Percentiles rank a stretch among this genome's conserved stretches.
phyloP scores from a whole-genome alignment of 2,113 vertebrate genomes.

The Eolophus roseicapilla region DNA sequence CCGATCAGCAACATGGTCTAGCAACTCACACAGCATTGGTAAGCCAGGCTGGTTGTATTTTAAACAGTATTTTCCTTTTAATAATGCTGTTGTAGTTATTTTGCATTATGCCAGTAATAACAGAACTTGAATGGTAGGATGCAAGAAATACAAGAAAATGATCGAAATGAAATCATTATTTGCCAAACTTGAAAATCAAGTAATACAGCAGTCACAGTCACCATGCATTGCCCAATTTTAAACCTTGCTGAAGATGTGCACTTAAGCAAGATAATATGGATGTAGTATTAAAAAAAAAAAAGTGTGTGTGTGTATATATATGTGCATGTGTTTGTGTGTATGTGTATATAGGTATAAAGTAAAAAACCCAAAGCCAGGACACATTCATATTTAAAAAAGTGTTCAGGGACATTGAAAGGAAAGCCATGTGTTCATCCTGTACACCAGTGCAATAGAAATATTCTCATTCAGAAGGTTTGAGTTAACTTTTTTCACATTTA shows the following conservation, averaged over 20 bases:
- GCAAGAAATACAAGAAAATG: background rate
- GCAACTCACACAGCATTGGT: background rate
- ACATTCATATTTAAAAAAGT: background rate
- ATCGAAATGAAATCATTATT: background rate
- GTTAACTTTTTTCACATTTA: background rate
- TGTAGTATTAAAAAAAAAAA: background rate
- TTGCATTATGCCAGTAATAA: background rate
- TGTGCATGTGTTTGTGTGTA: accelerated
- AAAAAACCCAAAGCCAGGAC: background rate
- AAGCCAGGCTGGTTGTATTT: background rate
- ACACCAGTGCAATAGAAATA: background rate
- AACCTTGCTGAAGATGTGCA: background rate
- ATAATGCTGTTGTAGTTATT: background rate
- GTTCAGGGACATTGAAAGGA: background rate
- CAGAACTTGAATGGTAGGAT: background rate
- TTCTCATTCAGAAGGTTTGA: background rate
- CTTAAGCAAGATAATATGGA: background rate
- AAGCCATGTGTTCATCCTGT: background rate
- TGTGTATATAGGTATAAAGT: background rate
- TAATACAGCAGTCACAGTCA: background rate
- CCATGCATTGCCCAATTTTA: background rate
- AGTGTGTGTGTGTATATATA: accelerated
- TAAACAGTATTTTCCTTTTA: background rate
- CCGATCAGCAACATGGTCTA: background rate
- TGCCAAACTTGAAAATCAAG: background rate